These are phyloP conservation scores for Hassar affinis DNA, from an alignment of 2,113 vertebrate genomes.

Conservation along the genomic window DNA sequence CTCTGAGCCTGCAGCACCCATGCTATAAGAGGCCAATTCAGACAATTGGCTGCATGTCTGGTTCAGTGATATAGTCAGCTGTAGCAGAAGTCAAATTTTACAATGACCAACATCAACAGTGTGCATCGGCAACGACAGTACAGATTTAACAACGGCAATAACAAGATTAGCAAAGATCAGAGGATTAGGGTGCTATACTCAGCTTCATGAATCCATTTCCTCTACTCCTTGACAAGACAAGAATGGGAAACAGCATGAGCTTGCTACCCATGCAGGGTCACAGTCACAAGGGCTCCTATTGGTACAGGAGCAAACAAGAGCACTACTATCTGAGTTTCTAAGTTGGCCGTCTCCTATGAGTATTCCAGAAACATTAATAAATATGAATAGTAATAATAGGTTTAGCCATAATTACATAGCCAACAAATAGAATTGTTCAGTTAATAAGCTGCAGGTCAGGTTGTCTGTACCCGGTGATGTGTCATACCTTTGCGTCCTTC, in stretches of 20 bases:
- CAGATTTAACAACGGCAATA: background rate
- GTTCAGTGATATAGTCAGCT: background rate
- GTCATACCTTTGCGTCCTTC: constrained; percentile 85
- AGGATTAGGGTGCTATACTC: background rate
- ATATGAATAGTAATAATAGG: background rate
- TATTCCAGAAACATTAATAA: background rate
- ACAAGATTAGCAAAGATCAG: background rate
- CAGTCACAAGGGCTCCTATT: no score
- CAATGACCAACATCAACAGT: background rate
- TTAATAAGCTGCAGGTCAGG: background rate
- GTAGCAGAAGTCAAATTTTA: background rate
- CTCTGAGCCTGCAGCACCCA: background rate
- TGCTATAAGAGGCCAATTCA: background rate
- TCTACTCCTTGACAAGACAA: background rate
- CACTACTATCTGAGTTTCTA: background rate
- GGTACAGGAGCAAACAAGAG: background rate
- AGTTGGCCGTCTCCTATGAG: no score
- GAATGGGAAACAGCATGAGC: background rate
- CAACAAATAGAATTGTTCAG: background rate
- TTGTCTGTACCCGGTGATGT: background rate
- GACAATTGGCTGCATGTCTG: background rate
- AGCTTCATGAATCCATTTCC: background rate
- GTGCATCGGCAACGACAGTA: background rate
- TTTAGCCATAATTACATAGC: background rate
- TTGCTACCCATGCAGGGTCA: background rate